These are phyloP conservation scores for Drosophila buzzatii DNA, from an alignment of 2,888 invertebrate species.

Conservation along the genomic window DNA sequence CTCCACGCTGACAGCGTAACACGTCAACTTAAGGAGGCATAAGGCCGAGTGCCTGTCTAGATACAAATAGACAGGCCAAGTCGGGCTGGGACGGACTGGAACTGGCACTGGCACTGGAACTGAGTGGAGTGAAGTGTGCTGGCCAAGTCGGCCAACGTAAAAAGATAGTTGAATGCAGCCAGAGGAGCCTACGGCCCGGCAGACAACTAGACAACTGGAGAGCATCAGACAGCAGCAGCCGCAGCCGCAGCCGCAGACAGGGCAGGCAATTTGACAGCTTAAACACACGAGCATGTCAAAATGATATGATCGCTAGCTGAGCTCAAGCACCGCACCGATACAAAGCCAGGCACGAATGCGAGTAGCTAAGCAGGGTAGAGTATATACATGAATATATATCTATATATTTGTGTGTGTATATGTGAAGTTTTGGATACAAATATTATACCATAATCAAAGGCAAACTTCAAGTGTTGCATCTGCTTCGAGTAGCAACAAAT, in stretches of 20 bases:
- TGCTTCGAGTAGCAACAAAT: constrained; percentile 55
- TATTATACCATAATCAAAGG: constrained; percentile 65
- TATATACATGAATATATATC: background rate
- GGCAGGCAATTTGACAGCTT: constrained; percentile 80
- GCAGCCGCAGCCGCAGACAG: constrained; percentile 70
- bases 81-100: constrained; percentile 11
- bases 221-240: constrained; percentile 48
- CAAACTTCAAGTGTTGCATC: constrained; percentile 69
- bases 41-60: constrained; percentile 80
- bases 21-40: constrained; percentile 81
- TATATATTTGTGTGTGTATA: background rate
- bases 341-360: constrained; percentile 32
- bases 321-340: constrained; percentile 60
- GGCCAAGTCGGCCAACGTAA: constrained; percentile 50
- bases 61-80: constrained; percentile 75
- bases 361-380: constrained; percentile 2
- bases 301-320: constrained; percentile 81
- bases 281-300: constrained; percentile 81
- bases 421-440: constrained; percentile 17
- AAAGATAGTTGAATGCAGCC: constrained; percentile 59
- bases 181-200: constrained; percentile 11
- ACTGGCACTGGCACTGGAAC: background rate
- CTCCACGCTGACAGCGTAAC: constrained; percentile 81
- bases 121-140: constrained; percentile 10
- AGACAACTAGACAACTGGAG: constrained; percentile 10